These are phyloP conservation scores for Henricia sp. DNA, from an alignment of 53 echinoderm and acorn worm species.

Conservation along the genomic window DNA sequence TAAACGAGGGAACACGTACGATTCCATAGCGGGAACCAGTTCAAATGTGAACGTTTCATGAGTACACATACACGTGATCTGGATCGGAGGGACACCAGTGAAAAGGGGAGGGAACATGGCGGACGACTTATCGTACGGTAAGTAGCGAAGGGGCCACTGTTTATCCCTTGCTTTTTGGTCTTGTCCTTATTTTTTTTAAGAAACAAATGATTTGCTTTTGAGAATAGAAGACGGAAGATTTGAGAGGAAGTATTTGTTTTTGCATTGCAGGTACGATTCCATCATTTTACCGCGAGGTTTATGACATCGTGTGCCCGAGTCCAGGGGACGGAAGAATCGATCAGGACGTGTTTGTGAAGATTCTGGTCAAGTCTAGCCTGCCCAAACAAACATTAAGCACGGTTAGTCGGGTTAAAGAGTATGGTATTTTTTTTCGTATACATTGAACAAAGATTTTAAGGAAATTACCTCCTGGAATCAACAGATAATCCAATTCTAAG, in stretches of 20 bases:
- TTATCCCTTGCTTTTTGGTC: neutral
- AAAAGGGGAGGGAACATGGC: constrained; percentile 64
- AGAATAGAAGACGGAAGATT: no score
- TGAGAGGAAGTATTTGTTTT: no score
- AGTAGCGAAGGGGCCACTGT: neutral
- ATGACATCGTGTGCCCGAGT: constrained; percentile 94
- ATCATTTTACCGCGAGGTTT: constrained; percentile 93
- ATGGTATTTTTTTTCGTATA: no score
- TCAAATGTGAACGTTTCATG: no score
- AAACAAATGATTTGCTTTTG: neutral
- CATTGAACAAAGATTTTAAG: no score
- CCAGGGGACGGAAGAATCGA: constrained; percentile 80
- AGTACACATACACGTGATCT: no score
- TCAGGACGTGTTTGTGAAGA: constrained; percentile 91
- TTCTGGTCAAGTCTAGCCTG: constrained; percentile 92
- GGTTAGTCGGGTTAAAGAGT: constrained; percentile 73
- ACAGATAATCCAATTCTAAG: no score
- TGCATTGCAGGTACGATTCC: constrained; percentile 80
- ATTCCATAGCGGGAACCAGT: no score
- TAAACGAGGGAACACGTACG: no score
- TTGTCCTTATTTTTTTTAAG: neutral
- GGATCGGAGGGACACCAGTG: constrained; percentile 34
- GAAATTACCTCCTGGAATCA: no score
- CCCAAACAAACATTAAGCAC: constrained; percentile 90
- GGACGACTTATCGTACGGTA: constrained; percentile 62